Conservation (phyloP, 1,140 invertebrate species). For the Dreissena rostriformis region DNA sequence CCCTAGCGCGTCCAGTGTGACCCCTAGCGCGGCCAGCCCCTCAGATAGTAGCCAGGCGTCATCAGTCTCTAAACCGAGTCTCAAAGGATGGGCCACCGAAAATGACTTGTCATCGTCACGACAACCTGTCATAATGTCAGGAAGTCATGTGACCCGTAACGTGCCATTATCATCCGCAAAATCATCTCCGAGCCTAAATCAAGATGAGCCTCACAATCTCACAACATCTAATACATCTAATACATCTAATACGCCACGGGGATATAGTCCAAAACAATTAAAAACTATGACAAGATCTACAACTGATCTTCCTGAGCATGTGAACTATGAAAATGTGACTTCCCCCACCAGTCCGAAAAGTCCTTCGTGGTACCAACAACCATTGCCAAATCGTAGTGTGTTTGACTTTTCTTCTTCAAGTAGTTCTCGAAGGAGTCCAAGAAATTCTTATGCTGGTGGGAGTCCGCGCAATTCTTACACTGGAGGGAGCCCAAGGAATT, state of each 20-base stretch:
- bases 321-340: conserved; percentile 49
- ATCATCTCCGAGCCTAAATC: conserved; percentile 67
- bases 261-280: conserved; percentile 26
- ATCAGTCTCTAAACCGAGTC: background rate
- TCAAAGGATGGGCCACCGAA: conserved; percentile 60
- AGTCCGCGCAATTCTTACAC: conserved; percentile 49
- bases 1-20: background rate
- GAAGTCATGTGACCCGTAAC: conserved; percentile 49
- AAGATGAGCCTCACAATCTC: conserved; percentile 39
- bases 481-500: conserved; percentile 44
- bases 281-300: conserved; percentile 64
- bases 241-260: background rate
- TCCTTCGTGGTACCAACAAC: conserved; percentile 45
- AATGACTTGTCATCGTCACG: conserved; percentile 54
- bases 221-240: background rate
- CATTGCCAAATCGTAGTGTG: conserved; percentile 46
- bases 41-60: no score
- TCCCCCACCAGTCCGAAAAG: conserved; percentile 52
- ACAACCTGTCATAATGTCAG: conserved; percentile 40
- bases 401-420: conserved; percentile 47
- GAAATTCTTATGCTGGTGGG: conserved; percentile 51
- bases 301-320: conserved; percentile 63
- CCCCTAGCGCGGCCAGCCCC: background rate
- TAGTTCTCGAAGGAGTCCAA: conserved; percentile 32
- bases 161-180: conserved; percentile 63